Evolutionary conservation across 1,140 invertebrate genomes (phyloP), one percentile per base, ranked within the genome.

Genomic region (Mercenaria mercenaria): DNA sequence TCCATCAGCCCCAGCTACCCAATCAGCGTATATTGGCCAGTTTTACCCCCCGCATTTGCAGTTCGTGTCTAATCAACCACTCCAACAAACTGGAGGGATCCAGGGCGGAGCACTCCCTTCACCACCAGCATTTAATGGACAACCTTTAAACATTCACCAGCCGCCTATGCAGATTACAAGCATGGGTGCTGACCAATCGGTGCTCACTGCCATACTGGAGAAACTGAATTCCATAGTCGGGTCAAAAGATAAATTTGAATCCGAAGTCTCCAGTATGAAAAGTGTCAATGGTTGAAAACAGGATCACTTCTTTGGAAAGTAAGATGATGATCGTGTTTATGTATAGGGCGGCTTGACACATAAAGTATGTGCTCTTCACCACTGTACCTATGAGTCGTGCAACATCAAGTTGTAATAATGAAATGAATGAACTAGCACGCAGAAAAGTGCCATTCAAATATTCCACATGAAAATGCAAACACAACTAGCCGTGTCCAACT

Each of bases 171-270:
- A 32, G 3, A 29, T 39, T 32, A 3, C 3, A 4, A 1, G 32
- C 1, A 20, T 4, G 11, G 2, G 4, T 23, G 3, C 8, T 13
- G 67, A 69, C 1, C 4, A 39, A 20, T 29, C 67, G n/a, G 1
- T 69, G 67, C 20, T 69, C n/a, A 4, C n/a, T 20, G n/a, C 67
- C 13, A 69, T 69, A 10, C 15, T 39, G 11, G 67, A 69, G 3
- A 69, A 69, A 69, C 29, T 69, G 29, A 29, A 20, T 2, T 29
- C 8, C 4, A 69, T 69, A 69, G 32, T 29, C 11, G 3, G 2
- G 29, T 69, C 67, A 69, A 23, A 69, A 69, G 67, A 69, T 23
- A 69, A 69, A 69, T 29, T 69, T 69, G 67, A 69, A n/a, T n/a
- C n/a, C n/a, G n/a, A 32, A 20, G 32, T 69, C 3, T 4, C 29